A percentile compares a stretch with the other conserved stretches of the same genome.
Conservation (phyloP, 1,140 invertebrate species). For the Liolophura sinensis region DNA sequence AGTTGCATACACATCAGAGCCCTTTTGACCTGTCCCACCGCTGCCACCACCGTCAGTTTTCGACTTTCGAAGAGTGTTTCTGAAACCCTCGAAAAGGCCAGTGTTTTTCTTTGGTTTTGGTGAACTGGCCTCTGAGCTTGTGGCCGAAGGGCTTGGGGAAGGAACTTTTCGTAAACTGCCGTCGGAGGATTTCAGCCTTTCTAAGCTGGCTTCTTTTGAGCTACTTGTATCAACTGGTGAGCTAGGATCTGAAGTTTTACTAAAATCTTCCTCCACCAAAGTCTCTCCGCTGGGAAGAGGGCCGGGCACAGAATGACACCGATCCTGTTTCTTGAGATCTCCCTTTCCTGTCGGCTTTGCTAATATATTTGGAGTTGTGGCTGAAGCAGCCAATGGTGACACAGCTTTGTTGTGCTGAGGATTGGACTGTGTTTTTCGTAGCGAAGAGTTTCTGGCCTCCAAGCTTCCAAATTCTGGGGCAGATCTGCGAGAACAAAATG, state of each 20-base stretch:
- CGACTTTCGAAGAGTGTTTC: conserved; percentile 63
- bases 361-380: not conserved
- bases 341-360: conserved; percentile 23
- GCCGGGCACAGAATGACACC: conserved; percentile 46
- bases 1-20: conserved; percentile 27
- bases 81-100: conserved; percentile 66
- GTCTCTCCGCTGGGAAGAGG: conserved; percentile 19
- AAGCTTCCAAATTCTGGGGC: conserved; percentile 59
- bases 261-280: conserved; percentile 14
- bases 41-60: conserved; percentile 32
- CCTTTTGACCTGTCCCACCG: conserved; percentile 1
- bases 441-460: conserved; percentile 35
- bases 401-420: conserved; percentile 23
- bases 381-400: no score
- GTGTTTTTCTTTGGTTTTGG: conserved; percentile 50
- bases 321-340: conserved; percentile 35
- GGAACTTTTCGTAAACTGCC: conserved; percentile 5
- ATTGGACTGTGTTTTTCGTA: conserved; percentile 59
- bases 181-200: conserved; percentile 14
- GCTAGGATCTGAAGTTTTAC: conserved; percentile 38
- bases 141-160: conserved; percentile 2
- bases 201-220: conserved; percentile 19
- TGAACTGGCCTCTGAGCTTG: conserved; percentile 27
- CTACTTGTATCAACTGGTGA: conserved; percentile 33
- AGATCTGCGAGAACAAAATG: conserved; percentile 46